A percentile compares a stretch with the other conserved stretches of the same genome.
Conservation (phyloP, 2,888 invertebrate genomes). For the Villa cingulata region DNA sequence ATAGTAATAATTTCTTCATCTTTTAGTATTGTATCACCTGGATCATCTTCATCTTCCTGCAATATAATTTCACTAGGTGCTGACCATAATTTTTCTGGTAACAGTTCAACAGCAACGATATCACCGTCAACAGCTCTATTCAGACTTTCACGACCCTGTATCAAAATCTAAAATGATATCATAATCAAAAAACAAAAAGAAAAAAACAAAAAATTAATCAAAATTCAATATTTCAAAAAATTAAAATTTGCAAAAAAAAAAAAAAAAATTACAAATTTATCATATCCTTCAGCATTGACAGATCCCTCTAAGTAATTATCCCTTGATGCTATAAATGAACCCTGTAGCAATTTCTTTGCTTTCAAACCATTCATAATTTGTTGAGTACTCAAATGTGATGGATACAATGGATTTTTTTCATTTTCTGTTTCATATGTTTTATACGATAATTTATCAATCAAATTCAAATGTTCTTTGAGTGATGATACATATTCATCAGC, state of each 20-base stretch:
- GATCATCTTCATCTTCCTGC: constrained; percentile 57
- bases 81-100: constrained; percentile 83
- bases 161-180: constrained; percentile 45
- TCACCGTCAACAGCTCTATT: constrained; percentile 95
- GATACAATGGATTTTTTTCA: constrained; percentile 56
- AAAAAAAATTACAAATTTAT: constrained; percentile 53
- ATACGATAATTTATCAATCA: constrained; percentile 71
- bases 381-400: constrained; percentile 66
- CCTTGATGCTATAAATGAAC: constrained; percentile 70
- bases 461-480: constrained; percentile 47
- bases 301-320: constrained; percentile 91
- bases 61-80: constrained; percentile 74
- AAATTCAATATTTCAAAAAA: constrained; percentile 7
- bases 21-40: constrained; percentile 51
- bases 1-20: constrained; percentile 44
- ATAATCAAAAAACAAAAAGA: too few species aligned
- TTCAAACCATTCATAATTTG: constrained; percentile 71
- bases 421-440: constrained; percentile 47
- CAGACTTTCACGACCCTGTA: constrained; percentile 73
- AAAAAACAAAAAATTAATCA: constrained; percentile 4
- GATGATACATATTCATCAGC: constrained; percentile 59
- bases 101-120: constrained; percentile 75
- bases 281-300: constrained; percentile 64
- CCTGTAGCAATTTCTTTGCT: constrained; percentile 60
- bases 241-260: constrained; percentile 9